phyloP scores from a whole-genome alignment of 2,888 invertebrate species.

The Oligia strigilis region DNA sequence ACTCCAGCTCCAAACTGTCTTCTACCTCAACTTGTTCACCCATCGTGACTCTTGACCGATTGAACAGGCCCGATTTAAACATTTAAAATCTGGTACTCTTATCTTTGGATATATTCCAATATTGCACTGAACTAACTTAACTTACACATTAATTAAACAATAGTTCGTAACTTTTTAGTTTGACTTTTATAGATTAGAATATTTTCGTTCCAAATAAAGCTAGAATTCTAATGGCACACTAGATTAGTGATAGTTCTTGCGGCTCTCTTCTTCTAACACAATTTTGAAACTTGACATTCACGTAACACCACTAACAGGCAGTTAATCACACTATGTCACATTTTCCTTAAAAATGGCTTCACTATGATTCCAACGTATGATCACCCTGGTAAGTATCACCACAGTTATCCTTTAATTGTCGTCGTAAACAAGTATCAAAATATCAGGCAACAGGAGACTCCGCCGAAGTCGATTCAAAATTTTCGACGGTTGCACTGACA shows the following conservation, averaged over 20 bases:
- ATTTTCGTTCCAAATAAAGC: slow-evolving; percentile 79
- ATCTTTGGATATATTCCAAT: slow-evolving; percentile 86
- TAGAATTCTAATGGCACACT: slow-evolving; percentile 84
- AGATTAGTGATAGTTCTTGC: slow-evolving; percentile 63
- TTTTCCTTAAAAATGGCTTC: slow-evolving; percentile 75
- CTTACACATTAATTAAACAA: slow-evolving; percentile 70
- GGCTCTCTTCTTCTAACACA: slow-evolving; percentile 67
- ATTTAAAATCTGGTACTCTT: slow-evolving; percentile 80
- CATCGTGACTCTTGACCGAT: slow-evolving; percentile 85
- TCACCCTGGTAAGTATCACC: slow-evolving; percentile 51
- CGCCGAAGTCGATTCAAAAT: slow-evolving; percentile 84
- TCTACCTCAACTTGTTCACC: slow-evolving; percentile 87
- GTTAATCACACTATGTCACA: slow-evolving; percentile 79
- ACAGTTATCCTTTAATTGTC: slow-evolving; percentile 79
- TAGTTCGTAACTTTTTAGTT: slow-evolving; percentile 70
- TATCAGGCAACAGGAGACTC: slow-evolving; percentile 84
- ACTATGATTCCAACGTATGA: slow-evolving; percentile 47
- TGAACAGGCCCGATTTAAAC: slow-evolving; percentile 88
- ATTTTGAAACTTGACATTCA: slow-evolving; percentile 73
- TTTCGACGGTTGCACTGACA: slow-evolving; percentile 86
- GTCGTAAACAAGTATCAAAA: slow-evolving; percentile 88
- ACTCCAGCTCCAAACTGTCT: slow-evolving; percentile 93
- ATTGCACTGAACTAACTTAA: slow-evolving; percentile 79
- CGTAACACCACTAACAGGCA: slow-evolving; percentile 69
- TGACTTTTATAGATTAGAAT: slow-evolving; percentile 85